Conservation (phyloP, 2,888 invertebrate species). For the Trachelus stipa region DNA sequence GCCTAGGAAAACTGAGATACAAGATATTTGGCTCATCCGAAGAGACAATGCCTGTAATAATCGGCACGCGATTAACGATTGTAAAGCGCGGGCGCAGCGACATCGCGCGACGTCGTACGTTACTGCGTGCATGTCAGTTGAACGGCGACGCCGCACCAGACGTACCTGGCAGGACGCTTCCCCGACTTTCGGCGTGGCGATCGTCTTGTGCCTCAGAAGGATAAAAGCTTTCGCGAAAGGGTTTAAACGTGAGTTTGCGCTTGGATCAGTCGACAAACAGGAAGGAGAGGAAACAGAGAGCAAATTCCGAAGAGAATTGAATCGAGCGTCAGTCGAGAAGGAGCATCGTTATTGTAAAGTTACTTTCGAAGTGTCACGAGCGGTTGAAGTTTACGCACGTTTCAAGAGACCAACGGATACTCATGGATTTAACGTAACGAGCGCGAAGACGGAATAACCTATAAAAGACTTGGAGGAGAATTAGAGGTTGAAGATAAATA, state of each 20-base stretch:
- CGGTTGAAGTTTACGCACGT: not conserved
- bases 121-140: slow-evolving; percentile 52
- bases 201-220: not conserved
- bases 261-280: not conserved
- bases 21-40: not conserved
- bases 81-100: slow-evolving; percentile 21
- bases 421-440: not conserved
- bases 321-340: not conserved
- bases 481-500: not conserved
- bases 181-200: not conserved
- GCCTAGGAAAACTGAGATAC: not conserved
- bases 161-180: slow-evolving; percentile 43
- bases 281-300: not conserved
- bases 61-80: not conserved
- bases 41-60: not conserved
- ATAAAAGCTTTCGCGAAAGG: not conserved
- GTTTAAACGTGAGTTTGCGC: not conserved
- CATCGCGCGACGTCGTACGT: slow-evolving; percentile 23
- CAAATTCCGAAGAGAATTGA: not conserved
- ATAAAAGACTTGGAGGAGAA: not conserved
- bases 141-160: slow-evolving; percentile 58
- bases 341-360: not conserved
- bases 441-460: not conserved
- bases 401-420: not conserved
- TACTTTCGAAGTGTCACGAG: not conserved